phyloP scores from a whole-genome alignment of 2,113 vertebrate species.

The Mormyrus lacerda region DNA sequence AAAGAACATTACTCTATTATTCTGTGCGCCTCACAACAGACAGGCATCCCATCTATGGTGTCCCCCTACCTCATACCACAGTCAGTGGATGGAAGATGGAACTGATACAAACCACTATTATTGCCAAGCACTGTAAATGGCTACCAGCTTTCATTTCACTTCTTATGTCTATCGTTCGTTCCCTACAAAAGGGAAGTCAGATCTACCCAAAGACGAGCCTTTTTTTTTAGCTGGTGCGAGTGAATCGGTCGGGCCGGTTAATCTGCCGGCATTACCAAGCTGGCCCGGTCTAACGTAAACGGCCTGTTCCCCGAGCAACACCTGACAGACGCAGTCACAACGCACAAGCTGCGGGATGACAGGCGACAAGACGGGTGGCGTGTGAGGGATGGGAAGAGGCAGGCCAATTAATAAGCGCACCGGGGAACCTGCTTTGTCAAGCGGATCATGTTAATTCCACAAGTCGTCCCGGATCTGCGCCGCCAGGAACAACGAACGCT shows the following conservation, averaged over 20 bases:
- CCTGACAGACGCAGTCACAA: not conserved
- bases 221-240: not conserved
- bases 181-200: not conserved
- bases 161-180: not conserved
- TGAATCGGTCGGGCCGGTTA: too few species aligned
- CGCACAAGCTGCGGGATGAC: not conserved
- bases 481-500: not conserved
- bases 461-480: not conserved
- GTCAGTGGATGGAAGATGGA: not conserved
- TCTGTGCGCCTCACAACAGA: not conserved
- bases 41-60: not conserved
- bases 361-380: not conserved
- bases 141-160: not conserved
- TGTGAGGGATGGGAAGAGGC: not conserved
- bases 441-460: slow-evolving; percentile 1
- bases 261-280: not conserved
- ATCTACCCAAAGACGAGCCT: not conserved
- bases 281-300: not conserved
- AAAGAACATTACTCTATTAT: not conserved
- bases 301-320: not conserved
- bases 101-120: not conserved
- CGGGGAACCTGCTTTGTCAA: not conserved
- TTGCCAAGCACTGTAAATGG: not conserved
- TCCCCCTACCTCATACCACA: not conserved
- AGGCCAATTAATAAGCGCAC: slow-evolving; percentile 1